Percentiles rank a stretch among this genome's conserved stretches.
Conservation (phyloP, 2,113 vertebrate species). For the Podocnemis expansa region DNA sequence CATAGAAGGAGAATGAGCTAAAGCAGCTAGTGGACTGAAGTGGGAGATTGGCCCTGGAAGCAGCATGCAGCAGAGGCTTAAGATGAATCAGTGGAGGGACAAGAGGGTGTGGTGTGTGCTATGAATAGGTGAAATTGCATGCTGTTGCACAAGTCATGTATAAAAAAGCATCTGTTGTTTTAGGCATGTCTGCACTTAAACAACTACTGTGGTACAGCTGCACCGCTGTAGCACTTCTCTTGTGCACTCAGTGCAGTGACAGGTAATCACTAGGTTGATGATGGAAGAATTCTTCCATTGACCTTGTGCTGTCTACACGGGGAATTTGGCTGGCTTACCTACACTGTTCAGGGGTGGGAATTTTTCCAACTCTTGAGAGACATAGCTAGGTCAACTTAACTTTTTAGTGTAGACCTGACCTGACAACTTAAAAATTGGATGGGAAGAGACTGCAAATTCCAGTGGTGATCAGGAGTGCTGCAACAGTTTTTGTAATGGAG, state of each 20-base stretch:
- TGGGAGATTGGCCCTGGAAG: neutral
- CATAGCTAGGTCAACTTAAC: neutral
- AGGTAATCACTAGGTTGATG: neutral
- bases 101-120: neutral
- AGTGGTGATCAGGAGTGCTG: neutral
- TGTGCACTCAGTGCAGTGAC: neutral
- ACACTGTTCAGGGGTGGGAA: neutral
- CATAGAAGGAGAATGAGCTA: neutral
- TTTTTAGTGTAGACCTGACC: too few relatives aligned
- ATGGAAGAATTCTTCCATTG: neutral
- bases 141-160: too few relatives aligned
- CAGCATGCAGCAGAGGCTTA: neutral
- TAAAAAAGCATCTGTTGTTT: too few relatives aligned
- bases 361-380: neutral
- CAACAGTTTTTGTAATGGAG: too few relatives aligned
- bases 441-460: neutral
- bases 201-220: too few relatives aligned
- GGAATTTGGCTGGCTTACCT: neutral
- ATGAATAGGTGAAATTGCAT: too few relatives aligned
- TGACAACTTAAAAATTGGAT: neutral
- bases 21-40: neutral
- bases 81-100: neutral
- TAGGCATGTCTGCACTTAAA: too few relatives aligned
- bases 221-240: too few relatives aligned
- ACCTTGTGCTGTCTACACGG: neutral